Evolutionary conservation across 1,140 invertebrate genomes (phyloP).

Genomic region (Sesamia nonagrioides): DNA sequence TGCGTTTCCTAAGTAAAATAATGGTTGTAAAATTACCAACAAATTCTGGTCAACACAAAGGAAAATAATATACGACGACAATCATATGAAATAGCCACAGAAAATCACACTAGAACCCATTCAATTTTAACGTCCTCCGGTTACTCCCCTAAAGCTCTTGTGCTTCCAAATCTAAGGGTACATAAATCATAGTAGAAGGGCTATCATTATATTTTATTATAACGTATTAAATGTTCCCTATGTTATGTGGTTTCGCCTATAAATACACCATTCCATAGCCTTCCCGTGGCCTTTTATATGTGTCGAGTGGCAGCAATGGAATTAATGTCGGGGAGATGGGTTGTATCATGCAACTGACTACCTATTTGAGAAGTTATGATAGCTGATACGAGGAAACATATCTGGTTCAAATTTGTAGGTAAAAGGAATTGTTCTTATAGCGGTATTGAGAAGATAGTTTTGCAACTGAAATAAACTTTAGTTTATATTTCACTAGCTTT

Average conservation of each 20-base stretch:
- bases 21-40: neutral
- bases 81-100: neutral
- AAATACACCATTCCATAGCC: constrained; percentile 11
- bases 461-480: too few species aligned
- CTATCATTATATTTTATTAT: constrained; percentile 41
- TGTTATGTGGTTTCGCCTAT: constrained; percentile 13
- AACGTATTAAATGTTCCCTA: constrained; percentile 37
- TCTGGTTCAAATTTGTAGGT: neutral
- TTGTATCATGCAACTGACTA: constrained; percentile 15
- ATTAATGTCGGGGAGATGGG: neutral
- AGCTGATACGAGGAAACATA: neutral
- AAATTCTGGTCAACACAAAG: neutral
- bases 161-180: constrained; percentile 19
- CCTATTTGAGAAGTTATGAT: neutral
- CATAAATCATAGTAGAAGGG: constrained; percentile 30
- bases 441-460: too few species aligned
- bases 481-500: too few species aligned
- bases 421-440: too few species aligned
- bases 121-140: constrained; percentile 36
- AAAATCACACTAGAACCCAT: constrained; percentile 29
- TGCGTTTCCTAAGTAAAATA: too few species aligned
- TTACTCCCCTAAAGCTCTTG: constrained; percentile 18
- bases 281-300: neutral
- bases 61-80: neutral
- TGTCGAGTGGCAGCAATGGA: constrained; percentile 11